A percentile compares a stretch with the other conserved stretches of the same genome.
Evolutionary conservation across 2,888 invertebrate species (phyloP).

Genomic region (Oscheius sp.): DNA sequence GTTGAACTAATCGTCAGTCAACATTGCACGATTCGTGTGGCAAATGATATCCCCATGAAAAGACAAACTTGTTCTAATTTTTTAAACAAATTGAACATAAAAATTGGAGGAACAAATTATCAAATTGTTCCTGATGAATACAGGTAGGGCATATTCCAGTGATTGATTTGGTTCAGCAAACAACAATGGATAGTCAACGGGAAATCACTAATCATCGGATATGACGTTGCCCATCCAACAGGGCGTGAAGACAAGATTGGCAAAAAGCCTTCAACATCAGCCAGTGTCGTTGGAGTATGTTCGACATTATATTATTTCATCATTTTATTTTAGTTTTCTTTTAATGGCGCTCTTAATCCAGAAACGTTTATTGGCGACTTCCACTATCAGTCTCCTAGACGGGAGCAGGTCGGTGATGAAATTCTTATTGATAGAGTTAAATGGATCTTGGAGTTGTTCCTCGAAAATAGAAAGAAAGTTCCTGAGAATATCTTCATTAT

Average conservation of each 20-base stretch:
- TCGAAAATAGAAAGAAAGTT: slow-evolving; percentile 13
- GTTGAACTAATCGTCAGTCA: slow-evolving; percentile 20
- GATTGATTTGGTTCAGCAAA: slow-evolving; percentile 3
- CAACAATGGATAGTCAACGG: background rate
- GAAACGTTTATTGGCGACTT: slow-evolving; percentile 47
- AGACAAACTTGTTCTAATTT: slow-evolving; percentile 12
- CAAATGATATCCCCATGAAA: background rate
- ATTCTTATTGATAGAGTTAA: slow-evolving; percentile 34
- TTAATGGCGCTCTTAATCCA: slow-evolving; percentile 6
- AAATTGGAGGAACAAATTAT: slow-evolving; percentile 38
- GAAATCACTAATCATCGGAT: slow-evolving; percentile 19
- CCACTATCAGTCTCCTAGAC: slow-evolving; percentile 38
- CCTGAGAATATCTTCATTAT: slow-evolving; percentile 40
- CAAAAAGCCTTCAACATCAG: background rate
- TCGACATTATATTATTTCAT: background rate
- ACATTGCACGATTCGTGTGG: slow-evolving; percentile 31
- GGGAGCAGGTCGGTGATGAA: slow-evolving; percentile 33
- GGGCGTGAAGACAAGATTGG: background rate
- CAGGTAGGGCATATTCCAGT: no score
- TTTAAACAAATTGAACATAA: slow-evolving; percentile 39
- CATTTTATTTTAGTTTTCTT: background rate
- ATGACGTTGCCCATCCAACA: slow-evolving; percentile 43
- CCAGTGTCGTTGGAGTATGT: slow-evolving; percentile 39
- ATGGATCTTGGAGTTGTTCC: slow-evolving; percentile 37
- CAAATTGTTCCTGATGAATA: slow-evolving; percentile 12